A percentile compares a stretch with the other conserved stretches of the same genome.
These are phyloP conservation scores for Platanista minor DNA, from an alignment of 2,113 vertebrate species.

Conservation along the genomic window DNA sequence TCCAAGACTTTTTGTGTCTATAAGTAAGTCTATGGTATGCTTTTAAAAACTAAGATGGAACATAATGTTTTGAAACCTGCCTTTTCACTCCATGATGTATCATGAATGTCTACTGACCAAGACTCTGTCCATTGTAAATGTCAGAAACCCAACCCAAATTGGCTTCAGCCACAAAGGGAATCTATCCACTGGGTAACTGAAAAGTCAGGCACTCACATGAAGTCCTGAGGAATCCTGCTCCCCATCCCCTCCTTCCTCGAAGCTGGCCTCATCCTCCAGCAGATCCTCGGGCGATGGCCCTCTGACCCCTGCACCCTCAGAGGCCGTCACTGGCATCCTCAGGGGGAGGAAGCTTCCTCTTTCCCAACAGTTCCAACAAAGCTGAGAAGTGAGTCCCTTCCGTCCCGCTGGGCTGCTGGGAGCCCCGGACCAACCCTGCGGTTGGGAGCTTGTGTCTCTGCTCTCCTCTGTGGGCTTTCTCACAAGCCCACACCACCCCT, in stretches of 20 bases:
- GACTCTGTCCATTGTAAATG: neutral
- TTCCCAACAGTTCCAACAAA: neutral
- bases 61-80: neutral
- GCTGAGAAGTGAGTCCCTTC: fast-evolving
- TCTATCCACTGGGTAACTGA: fast-evolving
- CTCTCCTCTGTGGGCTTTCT: too few relatives aligned
- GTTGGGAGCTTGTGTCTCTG: neutral
- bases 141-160: neutral
- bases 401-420: fast-evolving
- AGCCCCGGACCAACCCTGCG: fast-evolving
- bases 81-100: too few relatives aligned
- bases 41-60: neutral
- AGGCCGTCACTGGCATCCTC: too few relatives aligned
- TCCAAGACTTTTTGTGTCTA: neutral
- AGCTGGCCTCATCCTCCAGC: neutral
- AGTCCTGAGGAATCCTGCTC: neutral
- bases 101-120: neutral
- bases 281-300: neutral
- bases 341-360: neutral
- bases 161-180: neutral
- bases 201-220: neutral
- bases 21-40: neutral
- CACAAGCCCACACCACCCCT: neutral
- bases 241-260: neutral
- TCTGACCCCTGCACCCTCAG: neutral